Conservation (phyloP, 2,113 vertebrate species). For the Hyla sarda region DNA sequence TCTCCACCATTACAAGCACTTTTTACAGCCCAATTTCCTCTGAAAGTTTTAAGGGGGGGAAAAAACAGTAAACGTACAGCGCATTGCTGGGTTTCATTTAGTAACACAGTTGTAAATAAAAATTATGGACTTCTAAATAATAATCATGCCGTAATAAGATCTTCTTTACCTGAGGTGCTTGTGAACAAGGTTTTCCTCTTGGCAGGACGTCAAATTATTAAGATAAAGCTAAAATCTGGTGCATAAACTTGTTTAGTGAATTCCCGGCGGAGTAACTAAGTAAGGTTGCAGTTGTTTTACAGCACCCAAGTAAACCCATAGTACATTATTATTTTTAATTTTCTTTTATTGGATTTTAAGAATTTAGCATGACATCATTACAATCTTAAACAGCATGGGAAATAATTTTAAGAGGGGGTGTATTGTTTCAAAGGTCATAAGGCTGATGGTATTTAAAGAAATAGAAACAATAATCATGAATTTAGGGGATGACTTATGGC, state of each 20-base stretch:
- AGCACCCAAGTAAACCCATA: constrained; percentile 54
- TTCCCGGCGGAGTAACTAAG: constrained; percentile 31
- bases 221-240: constrained; percentile 46
- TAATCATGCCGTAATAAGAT: constrained; percentile 57
- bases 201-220: constrained; percentile 44
- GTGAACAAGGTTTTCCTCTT: constrained; percentile 27
- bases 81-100: constrained; percentile 50
- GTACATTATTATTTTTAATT: constrained; percentile 57
- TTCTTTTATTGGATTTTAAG: constrained; percentile 57
- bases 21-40: constrained; percentile 58
- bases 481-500: neutral
- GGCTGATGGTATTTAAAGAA: neutral
- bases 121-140: constrained; percentile 57
- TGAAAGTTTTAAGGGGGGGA: constrained; percentile 18
- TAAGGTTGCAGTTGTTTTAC: constrained; percentile 49
- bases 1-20: constrained; percentile 51
- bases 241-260: constrained; percentile 38
- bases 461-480: neutral
- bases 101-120: constrained; percentile 58
- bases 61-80: constrained; percentile 7
- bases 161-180: constrained; percentile 54
- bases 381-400: constrained; percentile 28
- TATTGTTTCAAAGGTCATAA: constrained; percentile 35
- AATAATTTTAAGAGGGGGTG: neutral
- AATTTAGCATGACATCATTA: constrained; percentile 52